A percentile compares a stretch with the other conserved stretches of the same genome.
Conservation (phyloP, 2,888 invertebrate species). For the Colletes collaris region DNA sequence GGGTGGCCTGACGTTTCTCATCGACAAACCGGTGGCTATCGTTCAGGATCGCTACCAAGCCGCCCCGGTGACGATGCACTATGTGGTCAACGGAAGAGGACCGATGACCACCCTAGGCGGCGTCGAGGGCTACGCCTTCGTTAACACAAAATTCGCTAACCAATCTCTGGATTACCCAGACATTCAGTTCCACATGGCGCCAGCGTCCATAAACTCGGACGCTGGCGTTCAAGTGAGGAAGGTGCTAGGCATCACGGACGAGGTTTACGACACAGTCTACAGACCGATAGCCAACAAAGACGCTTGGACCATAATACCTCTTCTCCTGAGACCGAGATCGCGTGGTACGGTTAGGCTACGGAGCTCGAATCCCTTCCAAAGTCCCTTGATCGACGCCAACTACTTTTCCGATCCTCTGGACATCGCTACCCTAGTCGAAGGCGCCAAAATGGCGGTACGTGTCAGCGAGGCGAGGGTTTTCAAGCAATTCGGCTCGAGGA, state of each 20-base stretch:
- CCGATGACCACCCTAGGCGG: slow-evolving; percentile 95
- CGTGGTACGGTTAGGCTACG: slow-evolving; percentile 90
- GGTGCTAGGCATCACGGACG: slow-evolving; percentile 91
- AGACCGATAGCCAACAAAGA: slow-evolving; percentile 91
- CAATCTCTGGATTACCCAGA: slow-evolving; percentile 92
- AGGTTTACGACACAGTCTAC: slow-evolving; percentile 91
- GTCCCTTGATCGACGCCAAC: slow-evolving; percentile 95
- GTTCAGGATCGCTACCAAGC: slow-evolving; percentile 91
- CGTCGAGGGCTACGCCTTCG: slow-evolving; percentile 94
- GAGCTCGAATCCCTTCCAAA: slow-evolving; percentile 92
- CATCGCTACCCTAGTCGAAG: slow-evolving; percentile 92
- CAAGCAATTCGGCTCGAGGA: slow-evolving; percentile 90
- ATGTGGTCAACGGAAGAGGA: slow-evolving; percentile 90
- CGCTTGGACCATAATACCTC: slow-evolving; percentile 93
- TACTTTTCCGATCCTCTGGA: slow-evolving; percentile 93
- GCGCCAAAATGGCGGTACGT: slow-evolving; percentile 89
- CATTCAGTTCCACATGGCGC: slow-evolving; percentile 96
- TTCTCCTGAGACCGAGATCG: slow-evolving; percentile 91
- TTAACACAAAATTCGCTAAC: slow-evolving; percentile 93
- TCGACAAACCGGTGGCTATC: slow-evolving; percentile 93
- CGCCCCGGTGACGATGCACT: slow-evolving; percentile 91
- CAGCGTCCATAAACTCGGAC: slow-evolving; percentile 93
- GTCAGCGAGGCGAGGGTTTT: slow-evolving; percentile 91
- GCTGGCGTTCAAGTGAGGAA: slow-evolving; percentile 89
- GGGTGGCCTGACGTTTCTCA: slow-evolving; percentile 91